Base-by-base conservation (phyloP, 2,113 vertebrate genomes). In the Butorides virescens region DNA sequence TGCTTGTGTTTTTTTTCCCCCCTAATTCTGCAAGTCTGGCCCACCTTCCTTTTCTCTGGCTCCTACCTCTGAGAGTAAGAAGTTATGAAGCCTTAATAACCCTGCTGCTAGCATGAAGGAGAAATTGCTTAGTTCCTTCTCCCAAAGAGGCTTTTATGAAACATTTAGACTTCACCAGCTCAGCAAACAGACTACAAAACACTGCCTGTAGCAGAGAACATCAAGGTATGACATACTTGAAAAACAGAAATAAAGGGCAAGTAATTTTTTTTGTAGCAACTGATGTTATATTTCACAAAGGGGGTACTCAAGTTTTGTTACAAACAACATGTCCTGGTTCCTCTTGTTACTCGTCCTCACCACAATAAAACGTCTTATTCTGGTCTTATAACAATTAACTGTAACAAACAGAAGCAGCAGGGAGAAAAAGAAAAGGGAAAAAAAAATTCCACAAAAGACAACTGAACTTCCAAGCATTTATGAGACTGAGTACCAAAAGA, bases 181-280 rank as follows among this genome's bases (percentile, higher is more conserved):
- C 90, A 76, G 75, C 77, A 90, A 76, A 87, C 17, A 85, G 47
- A 91, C 93, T 21, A 84, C 65, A 87, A 95, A 95, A 82, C 37
- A 32, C 68, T 77, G 86, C 77, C 70, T 71, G 77, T 53, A 90
- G 88, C 76, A 65, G 44, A 85, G 53, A 89, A 91, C 58, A 75
- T 85, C 39, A 93, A 89, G 83, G 55, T 86, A 67, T 37, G 23
- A 86, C 70, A 52, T 55, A 70, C 58, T 39, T 82, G 50, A 90
- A 90, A 86, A 88, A 88, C 56, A 93, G 49, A 90, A 93, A 73
- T 50, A 90, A 96, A 90, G n/a, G 37, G 22, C 50, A 91, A 88
- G 18, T 70, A 23, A 56, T n/a, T 77, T 71, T 12, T 68, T 47
- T 67, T 72, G 22, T 22, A 66, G 50, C 52, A 80, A 75, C 30